phyloP scores from a whole-genome alignment of 2,888 invertebrate genomes.

The Thysanoteuthis rhombus region DNA sequence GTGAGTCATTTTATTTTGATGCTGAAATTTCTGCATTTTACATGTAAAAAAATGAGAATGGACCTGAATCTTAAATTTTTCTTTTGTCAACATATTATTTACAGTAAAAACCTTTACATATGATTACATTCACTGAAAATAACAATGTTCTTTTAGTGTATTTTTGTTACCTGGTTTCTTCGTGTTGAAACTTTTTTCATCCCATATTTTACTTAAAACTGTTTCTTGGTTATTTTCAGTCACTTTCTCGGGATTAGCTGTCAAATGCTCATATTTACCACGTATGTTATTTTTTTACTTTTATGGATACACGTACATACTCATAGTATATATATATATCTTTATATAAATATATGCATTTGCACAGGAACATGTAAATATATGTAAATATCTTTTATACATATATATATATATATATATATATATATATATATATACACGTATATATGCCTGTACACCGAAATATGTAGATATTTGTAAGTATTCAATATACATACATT shows the following conservation, averaged over 20 bases:
- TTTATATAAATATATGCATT: not conserved
- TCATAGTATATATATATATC: not conserved
- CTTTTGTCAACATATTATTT: not conserved
- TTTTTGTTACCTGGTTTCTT: not conserved
- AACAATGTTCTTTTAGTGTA: not conserved
- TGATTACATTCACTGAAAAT: not conserved
- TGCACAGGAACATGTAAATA: not conserved
- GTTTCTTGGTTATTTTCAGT: not conserved
- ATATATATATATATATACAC: not conserved
- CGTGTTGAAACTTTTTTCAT: not conserved
- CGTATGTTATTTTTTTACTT: not conserved
- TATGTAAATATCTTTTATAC: no score
- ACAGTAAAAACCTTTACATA: no score
- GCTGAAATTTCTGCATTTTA: not conserved
- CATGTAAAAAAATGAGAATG: not conserved
- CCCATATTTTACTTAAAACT: not conserved
- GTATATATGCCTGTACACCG: no score
- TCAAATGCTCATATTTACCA: not conserved
- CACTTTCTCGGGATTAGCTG: not conserved
- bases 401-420: not conserved
- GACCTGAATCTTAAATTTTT: not conserved
- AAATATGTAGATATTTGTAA: not conserved
- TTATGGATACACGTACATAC: not conserved
- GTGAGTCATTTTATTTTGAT: not conserved
- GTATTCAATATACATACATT: no score